Base-by-base conservation (phyloP, 1,140 invertebrate species). In the Sycobia sp. region DNA sequence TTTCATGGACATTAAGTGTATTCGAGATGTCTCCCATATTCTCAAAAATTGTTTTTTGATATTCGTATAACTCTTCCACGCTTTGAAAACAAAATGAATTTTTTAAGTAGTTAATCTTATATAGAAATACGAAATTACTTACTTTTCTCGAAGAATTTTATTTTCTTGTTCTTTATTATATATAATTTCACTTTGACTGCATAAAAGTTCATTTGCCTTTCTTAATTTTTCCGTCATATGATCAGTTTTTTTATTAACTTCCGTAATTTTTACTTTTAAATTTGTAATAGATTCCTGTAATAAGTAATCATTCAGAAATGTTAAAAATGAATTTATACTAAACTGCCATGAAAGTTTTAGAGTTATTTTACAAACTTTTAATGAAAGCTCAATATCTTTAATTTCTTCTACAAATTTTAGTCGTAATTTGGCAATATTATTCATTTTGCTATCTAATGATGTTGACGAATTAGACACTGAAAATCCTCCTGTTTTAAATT, bases 331-430 rank as follows among this genome's bases (percentile, higher is more conserved):
- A 32, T 36, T 36, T 23, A 22, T 32, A 20, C 4, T n/a, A n/a
- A n/a, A n/a, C n/a, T n/a, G n/a, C n/a, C n/a, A n/a, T 32, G 18
- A 0, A 23, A 36, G 16, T 29, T 59, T 13, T 43, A 23, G 8
- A 23, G 14, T 43, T 36, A 18, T 51, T n/a, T 11, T 49, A 41
- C 43, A 18, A 16, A 64, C 62, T 51, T 64, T 64, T 25, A 64
- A 23, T 1, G 54, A 43, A 14, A 64, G 9, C 43, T 57, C 54
- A 44, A 64, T 55, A 34, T 51, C 39, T 51, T 64, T 64, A 9
- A 64, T 50, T 64, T 64, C 62, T 44, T 64, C 62, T 13, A 64
- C 47, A 25, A 64, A 57, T 11, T 64, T 54, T n/a, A 57, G 36
- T 29, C 62, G 41, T 20, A 64, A 34, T 50, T 64, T 64, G 3